Evolutionary conservation across 1,140 invertebrate genomes (phyloP), one percentile per base, ranked within the genome.

Genomic region (Drosophila simulans): DNA sequence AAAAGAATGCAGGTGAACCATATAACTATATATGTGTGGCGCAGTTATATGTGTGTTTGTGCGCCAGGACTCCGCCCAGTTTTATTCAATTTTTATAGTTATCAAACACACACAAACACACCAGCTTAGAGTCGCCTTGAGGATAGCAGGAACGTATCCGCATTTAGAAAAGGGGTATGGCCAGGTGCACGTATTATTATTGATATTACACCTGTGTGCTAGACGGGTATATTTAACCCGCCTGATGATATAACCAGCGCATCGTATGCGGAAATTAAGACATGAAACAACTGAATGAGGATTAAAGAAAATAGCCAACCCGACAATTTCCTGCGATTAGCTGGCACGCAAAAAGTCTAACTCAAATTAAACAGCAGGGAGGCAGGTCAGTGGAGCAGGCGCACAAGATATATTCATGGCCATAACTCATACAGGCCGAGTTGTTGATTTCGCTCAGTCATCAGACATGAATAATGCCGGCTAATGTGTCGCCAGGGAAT

Each of bases 1-100:
- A 72, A 75, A 81, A 86, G 76, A 86, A 70, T 81, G 78, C 83
- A 83, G 71, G 60, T 68, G 58, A 75, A 52, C 53, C 48, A 42
- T 57, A 46, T 52, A 34, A 37, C 35, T 45, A 52, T 39, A 55
- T 56, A 25, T 15, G 22, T 22, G 10, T 22, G 7, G 0, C 3
- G 11, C 15, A 11, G 8, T 5, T n/a, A 5, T 43, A 15, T 8
- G 17, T 42, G 22, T 22, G 20, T 25, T 27, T 64, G 71, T 74
- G 46, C 54, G 46, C 27, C 49, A 22, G 42, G 73, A 77, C 74
- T 57, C 72, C 73, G 57, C 74, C 72, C 74, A 77, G 49, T 66
- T 66, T 27, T 39, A 73, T 76, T 60, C 63, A 54, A n/a, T 79
- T 77, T 77, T 78, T 72, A 78, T 78, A 46, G 76, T 79, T 73